A percentile compares a stretch with the other conserved stretches of the same genome.
Evolutionary conservation across 2,113 vertebrate genomes (phyloP).

Genomic region (Oreotrochilus melanogaster): DNA sequence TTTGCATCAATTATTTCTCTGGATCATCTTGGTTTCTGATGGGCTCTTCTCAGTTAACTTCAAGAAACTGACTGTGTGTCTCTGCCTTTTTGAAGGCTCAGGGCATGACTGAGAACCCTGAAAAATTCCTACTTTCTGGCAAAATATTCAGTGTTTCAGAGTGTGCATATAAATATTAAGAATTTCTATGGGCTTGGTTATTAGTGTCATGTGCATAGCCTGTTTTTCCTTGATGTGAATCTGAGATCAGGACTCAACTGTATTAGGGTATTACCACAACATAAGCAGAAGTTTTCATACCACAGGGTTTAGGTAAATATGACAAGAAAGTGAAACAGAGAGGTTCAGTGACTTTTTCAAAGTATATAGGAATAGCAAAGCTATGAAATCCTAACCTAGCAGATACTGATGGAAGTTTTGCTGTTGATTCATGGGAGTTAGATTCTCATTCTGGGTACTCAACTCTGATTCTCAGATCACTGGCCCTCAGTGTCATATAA

Average conservation of each 20-base stretch:
- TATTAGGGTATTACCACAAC: background rate
- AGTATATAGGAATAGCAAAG: background rate
- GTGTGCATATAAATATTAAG: background rate
- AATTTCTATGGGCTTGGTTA: background rate
- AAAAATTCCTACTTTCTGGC: background rate
- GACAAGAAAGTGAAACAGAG: background rate
- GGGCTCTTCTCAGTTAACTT: background rate
- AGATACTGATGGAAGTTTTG: background rate
- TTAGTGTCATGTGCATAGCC: background rate
- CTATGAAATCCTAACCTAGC: background rate
- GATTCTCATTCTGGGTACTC: background rate
- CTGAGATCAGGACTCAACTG: background rate
- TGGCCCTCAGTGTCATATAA: background rate
- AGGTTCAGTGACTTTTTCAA: background rate
- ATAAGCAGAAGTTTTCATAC: background rate
- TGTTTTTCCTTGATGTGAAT: background rate
- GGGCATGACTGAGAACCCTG: background rate
- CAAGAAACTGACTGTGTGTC: background rate
- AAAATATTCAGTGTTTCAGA: background rate
- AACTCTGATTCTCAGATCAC: background rate
- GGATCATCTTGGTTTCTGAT: background rate
- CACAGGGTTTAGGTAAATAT: background rate
- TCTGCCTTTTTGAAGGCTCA: background rate
- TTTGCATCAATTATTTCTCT: background rate
- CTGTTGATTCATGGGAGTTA: background rate